Percentiles rank a stretch among this genome's conserved stretches.
These are phyloP conservation scores for Malurus cyaneus DNA, from an alignment of 2,113 vertebrate genomes.

Conservation along the genomic window DNA sequence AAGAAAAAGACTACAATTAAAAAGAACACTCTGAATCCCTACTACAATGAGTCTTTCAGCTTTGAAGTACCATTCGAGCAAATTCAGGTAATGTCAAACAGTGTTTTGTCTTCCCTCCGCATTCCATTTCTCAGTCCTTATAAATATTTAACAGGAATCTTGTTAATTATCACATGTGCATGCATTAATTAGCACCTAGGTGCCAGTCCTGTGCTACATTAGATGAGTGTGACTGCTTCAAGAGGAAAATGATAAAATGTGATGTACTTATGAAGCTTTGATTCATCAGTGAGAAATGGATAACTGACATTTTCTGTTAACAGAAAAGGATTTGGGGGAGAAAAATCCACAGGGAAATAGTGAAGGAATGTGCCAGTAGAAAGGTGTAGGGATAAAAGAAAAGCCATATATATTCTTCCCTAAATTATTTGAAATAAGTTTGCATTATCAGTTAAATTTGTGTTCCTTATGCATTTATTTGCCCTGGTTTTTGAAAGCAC, in stretches of 20 bases:
- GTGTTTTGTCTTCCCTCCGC: constrained; percentile 23
- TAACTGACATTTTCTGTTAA: constrained; percentile 43
- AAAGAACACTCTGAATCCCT: constrained; percentile 99
- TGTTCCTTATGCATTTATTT: background rate
- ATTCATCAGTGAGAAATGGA: constrained; percentile 39
- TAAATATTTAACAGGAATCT: constrained; percentile 46
- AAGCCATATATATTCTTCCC: background rate
- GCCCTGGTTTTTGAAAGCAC: background rate
- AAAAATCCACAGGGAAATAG: background rate
- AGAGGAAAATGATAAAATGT: constrained; percentile 38
- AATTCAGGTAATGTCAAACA: constrained; percentile 90
- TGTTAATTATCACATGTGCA: constrained; percentile 38
- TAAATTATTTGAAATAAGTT: constrained; percentile 2
- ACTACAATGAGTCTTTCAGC: constrained; percentile 99
- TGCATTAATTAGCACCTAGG: constrained; percentile 58
- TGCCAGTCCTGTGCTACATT: background rate
- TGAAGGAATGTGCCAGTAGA: constrained; percentile 4
- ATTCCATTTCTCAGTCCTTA: constrained; percentile 39
- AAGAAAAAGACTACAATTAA: constrained; percentile 99
- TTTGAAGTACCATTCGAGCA: constrained; percentile 99
- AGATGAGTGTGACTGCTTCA: constrained; percentile 51
- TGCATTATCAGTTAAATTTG: background rate
- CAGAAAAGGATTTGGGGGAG: constrained; percentile 26
- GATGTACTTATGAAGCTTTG: constrained; percentile 16
- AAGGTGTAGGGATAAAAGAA: background rate